Conservation (phyloP, 2,113 vertebrate species). For the Heloderma charlesbogerti region DNA sequence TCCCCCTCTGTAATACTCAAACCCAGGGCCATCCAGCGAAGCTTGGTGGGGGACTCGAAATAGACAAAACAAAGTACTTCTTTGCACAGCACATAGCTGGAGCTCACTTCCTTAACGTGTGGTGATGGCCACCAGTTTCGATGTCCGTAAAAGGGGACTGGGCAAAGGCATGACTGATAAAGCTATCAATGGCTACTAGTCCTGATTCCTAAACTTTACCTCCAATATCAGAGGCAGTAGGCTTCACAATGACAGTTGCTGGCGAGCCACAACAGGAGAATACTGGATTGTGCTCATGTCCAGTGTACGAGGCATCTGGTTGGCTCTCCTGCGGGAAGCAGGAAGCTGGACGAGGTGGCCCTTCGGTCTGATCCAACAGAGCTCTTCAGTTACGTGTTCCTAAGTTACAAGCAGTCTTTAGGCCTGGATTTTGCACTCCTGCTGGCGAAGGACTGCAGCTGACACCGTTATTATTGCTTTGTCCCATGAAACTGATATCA, state of each 20-base stretch:
- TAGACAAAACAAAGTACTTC: neutral
- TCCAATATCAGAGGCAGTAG: too few relatives aligned
- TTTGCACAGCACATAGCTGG: neutral
- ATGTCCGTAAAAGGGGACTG: neutral
- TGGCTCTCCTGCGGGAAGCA: too few relatives aligned
- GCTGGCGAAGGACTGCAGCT: neutral
- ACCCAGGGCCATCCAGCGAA: neutral
- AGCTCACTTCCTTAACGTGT: neutral
- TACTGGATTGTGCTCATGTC: too few relatives aligned
- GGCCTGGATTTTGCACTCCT: neutral
- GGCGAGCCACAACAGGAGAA: too few relatives aligned
- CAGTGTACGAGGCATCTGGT: too few relatives aligned
- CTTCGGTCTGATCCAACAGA: neutral
- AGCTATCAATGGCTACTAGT: too few relatives aligned
- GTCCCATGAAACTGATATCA: neutral
- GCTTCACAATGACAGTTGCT: too few relatives aligned
- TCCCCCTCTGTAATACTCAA: neutral
- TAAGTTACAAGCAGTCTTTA: neutral
- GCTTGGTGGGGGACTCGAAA: neutral
- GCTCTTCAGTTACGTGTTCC: neutral
- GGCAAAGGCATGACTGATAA: too few relatives aligned
- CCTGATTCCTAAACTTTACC: neutral
- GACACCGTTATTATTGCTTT: neutral
- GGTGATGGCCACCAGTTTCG: neutral
- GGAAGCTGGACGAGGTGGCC: too few relatives aligned